A percentile compares a stretch with the other conserved stretches of the same genome.
These are phyloP conservation scores for Sigmodon hispidus DNA, from an alignment of 2,113 vertebrate genomes.

Conservation along the genomic window DNA sequence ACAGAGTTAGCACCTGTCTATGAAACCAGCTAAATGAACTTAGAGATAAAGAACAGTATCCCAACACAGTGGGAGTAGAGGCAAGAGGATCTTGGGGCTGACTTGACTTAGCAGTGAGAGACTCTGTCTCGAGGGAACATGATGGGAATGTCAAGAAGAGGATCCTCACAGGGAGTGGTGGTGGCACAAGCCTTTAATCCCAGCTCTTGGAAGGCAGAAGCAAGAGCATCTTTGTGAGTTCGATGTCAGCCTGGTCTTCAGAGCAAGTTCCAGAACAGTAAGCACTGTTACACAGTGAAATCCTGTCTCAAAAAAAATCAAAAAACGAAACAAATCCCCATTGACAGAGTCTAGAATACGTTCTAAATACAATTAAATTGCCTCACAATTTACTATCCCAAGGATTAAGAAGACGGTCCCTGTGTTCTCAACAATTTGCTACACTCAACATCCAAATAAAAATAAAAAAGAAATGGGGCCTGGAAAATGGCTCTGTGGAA, in stretches of 20 bases:
- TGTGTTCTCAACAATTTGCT: background rate
- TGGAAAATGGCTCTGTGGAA: background rate
- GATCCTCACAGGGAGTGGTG: background rate
- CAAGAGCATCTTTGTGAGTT: too few relatives aligned
- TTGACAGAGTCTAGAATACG: background rate
- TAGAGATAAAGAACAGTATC: background rate
- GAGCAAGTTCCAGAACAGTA: too few relatives aligned
- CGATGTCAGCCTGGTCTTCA: too few relatives aligned
- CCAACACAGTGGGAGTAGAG: background rate
- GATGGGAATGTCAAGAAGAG: background rate
- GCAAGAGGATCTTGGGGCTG: background rate
- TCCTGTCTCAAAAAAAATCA: background rate
- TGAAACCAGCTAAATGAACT: background rate
- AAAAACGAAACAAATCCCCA: too few relatives aligned
- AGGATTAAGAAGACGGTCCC: background rate
- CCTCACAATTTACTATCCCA: background rate
- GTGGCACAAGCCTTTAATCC: background rate
- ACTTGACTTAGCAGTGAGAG: background rate
- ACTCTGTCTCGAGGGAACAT: background rate
- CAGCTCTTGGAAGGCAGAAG: too few relatives aligned
- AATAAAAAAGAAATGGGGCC: background rate
- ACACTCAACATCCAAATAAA: background rate
- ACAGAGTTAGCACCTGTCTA: background rate
- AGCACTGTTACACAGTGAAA: too few relatives aligned
- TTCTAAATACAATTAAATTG: background rate